Base-by-base conservation (phyloP, 1,140 invertebrate species). In the Ptiloglossa arizonensis region DNA sequence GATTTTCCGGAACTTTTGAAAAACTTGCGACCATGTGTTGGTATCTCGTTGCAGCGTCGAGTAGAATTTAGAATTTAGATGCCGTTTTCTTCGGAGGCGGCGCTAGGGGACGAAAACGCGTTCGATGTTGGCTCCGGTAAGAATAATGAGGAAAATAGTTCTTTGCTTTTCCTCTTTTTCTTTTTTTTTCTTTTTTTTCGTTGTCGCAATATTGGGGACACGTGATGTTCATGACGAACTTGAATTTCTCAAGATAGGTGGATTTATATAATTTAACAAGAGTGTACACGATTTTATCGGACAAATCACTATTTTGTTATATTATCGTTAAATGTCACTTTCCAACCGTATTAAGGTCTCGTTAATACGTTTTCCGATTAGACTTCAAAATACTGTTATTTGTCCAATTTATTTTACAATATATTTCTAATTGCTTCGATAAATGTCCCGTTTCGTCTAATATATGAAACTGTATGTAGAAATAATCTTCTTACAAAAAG, bases 51-150 rank as follows among this genome's bases (percentile, higher is more conserved):
- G 9, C 17, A 1, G 35, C 19, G 1, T 11, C 46, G n/a, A 35
- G 5, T 13, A 22, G 52, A 64, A 64, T 74, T 64, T 75, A 59
- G 72, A 68, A 54, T 59, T 68, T 68, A 59, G 27, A 62, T 57
- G 15, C 5, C 48, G 27, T 4, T 22, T 8, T 22, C 62, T 4
- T 1, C 11, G n/a, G 35, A 3, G 15, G 0, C 15, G 24, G 9
- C 11, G 5, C 5, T 32, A 9, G 15, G 5, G 15, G 17, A 5
- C 2, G 56, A 19, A 19, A 6, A n/a, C 24, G 35, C 35, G 38
- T 32, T 44, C 19, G 24, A 32, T 44, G 54, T 38, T 22, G 19
- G 52, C 22, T 70, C 27, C 38, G 27, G 27, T 9, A 8, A 29
- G 41, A 57, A 24, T 19, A 50, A 35, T 3, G 56, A 4, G 56